Percentiles rank a stretch among this genome's conserved stretches.
Evolutionary conservation across 23 tunicate species (phyloP).

Genomic region (Corella eumyota): DNA sequence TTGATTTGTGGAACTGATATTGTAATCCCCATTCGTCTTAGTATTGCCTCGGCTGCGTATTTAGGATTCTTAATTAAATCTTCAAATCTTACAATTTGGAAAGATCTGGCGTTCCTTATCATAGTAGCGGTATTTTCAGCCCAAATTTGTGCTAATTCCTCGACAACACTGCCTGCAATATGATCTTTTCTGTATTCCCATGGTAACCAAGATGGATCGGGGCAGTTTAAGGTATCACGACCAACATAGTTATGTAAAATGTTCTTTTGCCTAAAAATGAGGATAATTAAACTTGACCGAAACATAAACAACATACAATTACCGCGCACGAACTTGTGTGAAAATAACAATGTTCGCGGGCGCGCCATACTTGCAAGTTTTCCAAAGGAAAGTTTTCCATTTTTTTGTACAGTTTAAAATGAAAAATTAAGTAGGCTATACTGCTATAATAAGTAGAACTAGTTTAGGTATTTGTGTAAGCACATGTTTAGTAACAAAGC

Average conservation of each 20-base stretch:
- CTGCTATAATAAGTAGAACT: too few species aligned
- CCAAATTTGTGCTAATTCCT: constrained; percentile 55
- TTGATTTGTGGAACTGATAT: constrained; percentile 43
- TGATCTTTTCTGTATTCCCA: constrained; percentile 7
- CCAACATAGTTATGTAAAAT: neutral
- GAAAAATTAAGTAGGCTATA: too few species aligned
- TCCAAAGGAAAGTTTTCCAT: too few species aligned
- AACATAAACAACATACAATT: too few species aligned
- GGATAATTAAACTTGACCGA: too few species aligned
- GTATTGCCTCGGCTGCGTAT: constrained; percentile 10
- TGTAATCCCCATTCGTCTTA: constrained; percentile 33
- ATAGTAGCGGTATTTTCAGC: constrained; percentile 16
- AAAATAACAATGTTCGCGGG: too few species aligned
- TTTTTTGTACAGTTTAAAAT: too few species aligned
- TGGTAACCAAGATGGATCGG: constrained; percentile 7
- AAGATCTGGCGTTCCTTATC: constrained; percentile 16
- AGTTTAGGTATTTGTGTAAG: too few species aligned
- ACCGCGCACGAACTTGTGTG: too few species aligned
- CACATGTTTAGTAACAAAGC: too few species aligned
- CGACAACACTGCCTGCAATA: constrained; percentile 6
- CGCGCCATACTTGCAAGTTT: too few species aligned
- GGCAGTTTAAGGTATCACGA: constrained; percentile 3
- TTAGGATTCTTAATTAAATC: constrained; percentile 44
- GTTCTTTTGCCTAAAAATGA: neutral
- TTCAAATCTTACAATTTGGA: constrained; percentile 74